These are phyloP conservation scores for Delphinapterus leucas DNA, from an alignment of 2,113 vertebrate genomes.

Conservation along the genomic window DNA sequence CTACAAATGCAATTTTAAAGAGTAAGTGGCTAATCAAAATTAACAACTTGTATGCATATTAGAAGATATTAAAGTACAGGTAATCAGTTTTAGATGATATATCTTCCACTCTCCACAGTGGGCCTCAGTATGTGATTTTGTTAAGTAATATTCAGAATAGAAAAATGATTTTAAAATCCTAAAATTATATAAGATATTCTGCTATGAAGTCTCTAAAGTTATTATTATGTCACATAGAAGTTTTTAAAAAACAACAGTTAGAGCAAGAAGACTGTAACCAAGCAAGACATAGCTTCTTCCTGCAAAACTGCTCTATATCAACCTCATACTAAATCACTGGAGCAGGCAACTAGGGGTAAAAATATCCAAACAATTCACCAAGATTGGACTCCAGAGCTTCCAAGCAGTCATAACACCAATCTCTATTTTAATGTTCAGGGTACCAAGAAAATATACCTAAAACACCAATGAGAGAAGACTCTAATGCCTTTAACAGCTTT, in stretches of 20 bases:
- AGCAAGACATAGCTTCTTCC: not conserved
- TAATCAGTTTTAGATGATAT: not conserved
- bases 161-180: slow-evolving; percentile 11
- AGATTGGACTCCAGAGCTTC: not conserved
- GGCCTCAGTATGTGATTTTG: not conserved
- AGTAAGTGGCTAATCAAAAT: not conserved
- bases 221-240: not conserved
- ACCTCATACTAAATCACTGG: not conserved
- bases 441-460: not conserved
- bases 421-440: not conserved
- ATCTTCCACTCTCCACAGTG: not conserved
- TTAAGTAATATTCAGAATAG: slow-evolving; percentile 13
- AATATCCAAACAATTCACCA: not conserved
- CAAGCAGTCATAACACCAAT: not conserved
- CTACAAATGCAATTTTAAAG: not conserved
- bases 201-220: not conserved
- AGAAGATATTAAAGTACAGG: not conserved
- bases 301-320: not conserved
- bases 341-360: not conserved
- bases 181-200: not conserved
- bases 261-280: not conserved
- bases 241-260: not conserved
- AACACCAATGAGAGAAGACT: not conserved
- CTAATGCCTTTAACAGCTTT: not conserved
- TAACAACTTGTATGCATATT: not conserved